A percentile compares a stretch with the other conserved stretches of the same genome.
Evolutionary conservation across 2,113 vertebrate species (phyloP).

Genomic region (Apteryx owenii): DNA sequence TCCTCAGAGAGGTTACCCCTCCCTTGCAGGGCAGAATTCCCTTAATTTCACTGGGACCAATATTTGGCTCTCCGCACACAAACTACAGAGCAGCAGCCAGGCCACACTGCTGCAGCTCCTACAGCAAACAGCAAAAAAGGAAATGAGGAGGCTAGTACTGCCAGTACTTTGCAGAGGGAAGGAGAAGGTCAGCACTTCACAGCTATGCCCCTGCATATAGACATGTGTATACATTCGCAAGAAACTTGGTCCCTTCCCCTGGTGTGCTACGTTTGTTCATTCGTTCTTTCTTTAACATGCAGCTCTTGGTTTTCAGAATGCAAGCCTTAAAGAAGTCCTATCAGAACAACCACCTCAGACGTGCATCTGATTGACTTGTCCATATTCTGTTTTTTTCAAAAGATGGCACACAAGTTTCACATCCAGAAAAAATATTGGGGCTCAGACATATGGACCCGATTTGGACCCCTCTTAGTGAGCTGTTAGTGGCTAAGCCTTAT

Average conservation of each 20-base stretch:
- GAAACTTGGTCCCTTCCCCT: neutral
- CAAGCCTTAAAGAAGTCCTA: neutral
- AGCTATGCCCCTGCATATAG: neutral
- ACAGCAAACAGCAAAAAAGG: neutral
- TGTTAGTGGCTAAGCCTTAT: neutral
- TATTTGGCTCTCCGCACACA: neutral
- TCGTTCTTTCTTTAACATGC: too few relatives aligned
- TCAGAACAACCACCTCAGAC: neutral
- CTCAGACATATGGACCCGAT: neutral
- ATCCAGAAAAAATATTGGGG: neutral
- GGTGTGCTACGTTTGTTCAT: neutral
- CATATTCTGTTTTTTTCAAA: neutral
- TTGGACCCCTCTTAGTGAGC: neutral
- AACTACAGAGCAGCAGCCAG: neutral
- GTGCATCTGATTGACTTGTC: accelerated
- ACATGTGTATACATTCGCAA: neutral
- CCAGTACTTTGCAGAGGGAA: neutral
- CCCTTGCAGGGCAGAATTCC: neutral
- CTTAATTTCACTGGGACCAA: neutral
- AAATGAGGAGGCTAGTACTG: neutral
- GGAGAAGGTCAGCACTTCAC: neutral
- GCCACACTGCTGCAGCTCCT: neutral
- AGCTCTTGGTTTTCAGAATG: neutral
- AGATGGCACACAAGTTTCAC: neutral
- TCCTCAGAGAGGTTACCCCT: neutral